Evolutionary conservation across 2,113 vertebrate genomes (phyloP), one percentile per base, ranked within the genome.

Genomic region (Rhadina sibilatrix): DNA sequence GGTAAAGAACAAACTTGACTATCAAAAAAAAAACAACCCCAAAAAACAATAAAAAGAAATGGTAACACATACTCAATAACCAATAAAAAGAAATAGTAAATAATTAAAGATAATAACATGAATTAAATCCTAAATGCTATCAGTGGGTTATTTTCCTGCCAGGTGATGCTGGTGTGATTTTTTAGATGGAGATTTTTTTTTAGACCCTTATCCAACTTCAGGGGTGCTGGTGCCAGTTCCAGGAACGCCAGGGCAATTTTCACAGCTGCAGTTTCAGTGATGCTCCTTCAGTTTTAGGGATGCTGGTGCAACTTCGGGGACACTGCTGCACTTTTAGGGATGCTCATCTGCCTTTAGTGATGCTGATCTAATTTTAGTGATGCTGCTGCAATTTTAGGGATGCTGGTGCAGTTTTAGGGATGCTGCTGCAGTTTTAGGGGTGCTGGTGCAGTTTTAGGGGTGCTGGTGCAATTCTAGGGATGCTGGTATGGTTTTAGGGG

Each of bases 301-400:
- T 37, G 10, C 4, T 50, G n/a, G 1, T 37, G 11, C 9, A 11
- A 0, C 40, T 40, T 40, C 40, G 14, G 40, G 40, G 40, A 40
- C 40, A 40, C 40, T 40, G 40, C 40, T 40, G n/a, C 8, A 12
- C 0, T 11, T 74, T 46, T 10, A 22, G 53, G 18, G 33, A 6
- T 57, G 40, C 38, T 52, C 19, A 2, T 21, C 22, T 31, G 11
- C 19, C 20, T 64, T 23, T 21, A 21, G 28, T 22, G 40, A 11
- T 64, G 37, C 50, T 15, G 22, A 18, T 54, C 7, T 31, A 5
- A 11, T 24, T 71, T 69, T 40, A 17, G 4, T 6, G 27, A 2
- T n/a, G 8, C 10, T 46, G 22, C 1, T n/a, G 10, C 10, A 11
- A 0, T 4, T 49, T 47, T 6, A 40, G 42, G 30, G 12, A 0